phyloP scores from a whole-genome alignment of 2,888 invertebrate species.

The Boloria euphrosyne region DNA sequence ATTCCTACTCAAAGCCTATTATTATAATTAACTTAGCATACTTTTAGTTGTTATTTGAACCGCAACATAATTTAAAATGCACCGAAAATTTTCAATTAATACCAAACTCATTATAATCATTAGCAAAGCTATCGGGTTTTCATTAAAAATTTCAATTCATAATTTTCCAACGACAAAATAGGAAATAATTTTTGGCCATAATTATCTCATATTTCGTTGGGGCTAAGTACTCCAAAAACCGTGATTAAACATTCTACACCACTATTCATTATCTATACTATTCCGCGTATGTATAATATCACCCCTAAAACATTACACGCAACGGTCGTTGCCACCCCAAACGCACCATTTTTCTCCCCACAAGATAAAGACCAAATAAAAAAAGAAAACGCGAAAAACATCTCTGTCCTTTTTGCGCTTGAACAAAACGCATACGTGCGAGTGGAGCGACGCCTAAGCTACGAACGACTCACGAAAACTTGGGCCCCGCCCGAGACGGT shows the following conservation, averaged over 20 bases:
- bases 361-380: constrained; percentile 82
- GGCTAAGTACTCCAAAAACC: constrained; percentile 75
- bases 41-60: constrained; percentile 35
- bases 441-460: constrained; percentile 74
- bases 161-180: constrained; percentile 60
- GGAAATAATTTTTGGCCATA: constrained; percentile 71
- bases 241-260: constrained; percentile 78
- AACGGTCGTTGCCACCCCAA: constrained; percentile 61
- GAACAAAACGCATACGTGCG: constrained; percentile 52
- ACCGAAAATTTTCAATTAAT: constrained; percentile 44
- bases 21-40: constrained; percentile 17
- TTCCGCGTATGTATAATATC: constrained; percentile 50
- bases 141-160: constrained; percentile 55
- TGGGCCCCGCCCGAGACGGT: constrained; percentile 80
- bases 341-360: constrained; percentile 78
- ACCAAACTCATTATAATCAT: constrained; percentile 44
- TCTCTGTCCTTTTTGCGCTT: constrained; percentile 63
- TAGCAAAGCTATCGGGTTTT: constrained; percentile 46
- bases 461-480: constrained; percentile 82
- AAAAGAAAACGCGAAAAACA: constrained; percentile 81
- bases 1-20: constrained; percentile 6
- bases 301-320: constrained; percentile 78
- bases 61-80: constrained; percentile 41
- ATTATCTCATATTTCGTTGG: constrained; percentile 70
- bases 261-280: constrained; percentile 77